Base-by-base conservation (phyloP, 1,140 invertebrate genomes). In the Bombus ignitus region DNA sequence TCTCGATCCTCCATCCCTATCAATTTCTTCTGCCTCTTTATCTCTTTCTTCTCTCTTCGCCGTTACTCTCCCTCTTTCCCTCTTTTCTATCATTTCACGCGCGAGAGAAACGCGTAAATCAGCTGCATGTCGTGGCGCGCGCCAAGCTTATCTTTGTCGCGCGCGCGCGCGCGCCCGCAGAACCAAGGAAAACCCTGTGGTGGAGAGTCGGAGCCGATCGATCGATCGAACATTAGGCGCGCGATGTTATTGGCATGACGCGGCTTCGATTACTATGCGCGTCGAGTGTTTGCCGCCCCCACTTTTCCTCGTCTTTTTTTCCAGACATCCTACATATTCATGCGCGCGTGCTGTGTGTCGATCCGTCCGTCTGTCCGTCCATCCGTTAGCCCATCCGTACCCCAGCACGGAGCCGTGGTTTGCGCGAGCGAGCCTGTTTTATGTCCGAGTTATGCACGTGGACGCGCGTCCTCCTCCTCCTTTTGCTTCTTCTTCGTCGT, bases 231-330 rank as follows among this genome's bases (percentile, higher is more conserved):
- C 88, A 93, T 93, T 93, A 93, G 90, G 89, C 83, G 91, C 81
- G 90, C 89, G 90, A 94, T 93, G 92, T 94, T 94, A 94, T 93
- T 93, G 94, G 91, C 93, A 94, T 94, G 92, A 93, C 92, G 91
- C 92, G 91, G 90, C 86, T 90, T 85, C 89, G 91, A 93, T 93
- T 93, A 91, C 89, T 92, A 94, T 94, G 91, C 93, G 82, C 87
- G 90, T 85, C 91, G 91, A 85, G 91, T 90, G 86, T 72, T 85
- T 66, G 85, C 92, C 91, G 91, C 90, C 90, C 90, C 91, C 89
- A 92, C 89, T 91, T 88, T 91, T 88, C 81, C 81, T 90, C 82
- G 65, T 91, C 88, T 89, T 85, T 86, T 87, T 65, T 89, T 91
- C 85, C 92, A 91, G 92, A 92, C 92, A 94, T 94, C 89, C 90